phyloP scores from a whole-genome alignment of 1,140 invertebrate genomes.

The silkworm (Bombyx mori) region DNA sequence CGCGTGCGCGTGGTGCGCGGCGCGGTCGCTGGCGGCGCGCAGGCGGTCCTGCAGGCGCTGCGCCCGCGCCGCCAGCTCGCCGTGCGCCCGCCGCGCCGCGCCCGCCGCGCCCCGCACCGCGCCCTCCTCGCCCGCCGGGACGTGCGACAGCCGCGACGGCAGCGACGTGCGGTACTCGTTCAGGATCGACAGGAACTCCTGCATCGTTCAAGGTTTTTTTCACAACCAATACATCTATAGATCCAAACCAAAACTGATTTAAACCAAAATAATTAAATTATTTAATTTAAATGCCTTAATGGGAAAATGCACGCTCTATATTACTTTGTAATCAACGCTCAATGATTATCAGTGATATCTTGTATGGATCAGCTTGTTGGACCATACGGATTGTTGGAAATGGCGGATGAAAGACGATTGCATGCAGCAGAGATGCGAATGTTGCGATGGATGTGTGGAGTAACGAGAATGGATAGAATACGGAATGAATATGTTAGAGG shows the following conservation, averaged over 20 bases:
- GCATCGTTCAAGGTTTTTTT: neutral
- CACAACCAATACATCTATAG: too few relatives aligned
- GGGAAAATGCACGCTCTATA: too few relatives aligned
- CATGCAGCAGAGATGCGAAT: too few relatives aligned
- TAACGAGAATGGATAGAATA: too few relatives aligned
- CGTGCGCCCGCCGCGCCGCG: slow-evolving; percentile 79
- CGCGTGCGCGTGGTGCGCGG: slow-evolving; percentile 86
- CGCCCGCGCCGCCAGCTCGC: slow-evolving; percentile 82
- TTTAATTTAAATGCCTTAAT: neutral
- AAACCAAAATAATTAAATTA: neutral
- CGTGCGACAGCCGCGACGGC: slow-evolving; percentile 83
- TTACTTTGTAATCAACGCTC: too few relatives aligned
- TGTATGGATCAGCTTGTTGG: too few relatives aligned
- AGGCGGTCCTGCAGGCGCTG: slow-evolving; percentile 84
- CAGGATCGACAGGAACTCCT: slow-evolving; percentile 84
- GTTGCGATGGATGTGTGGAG: too few relatives aligned
- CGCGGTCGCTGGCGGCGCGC: slow-evolving; percentile 82
- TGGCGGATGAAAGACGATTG: too few relatives aligned
- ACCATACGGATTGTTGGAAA: too few relatives aligned
- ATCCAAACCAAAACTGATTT: too few relatives aligned
- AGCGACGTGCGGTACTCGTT: slow-evolving; percentile 89
- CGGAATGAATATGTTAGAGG: too few relatives aligned
- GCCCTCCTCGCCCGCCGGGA: slow-evolving; percentile 75
- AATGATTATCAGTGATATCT: too few relatives aligned
- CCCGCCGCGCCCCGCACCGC: slow-evolving; percentile 36